phyloP scores from a whole-genome alignment of 2,888 invertebrate species.

The Copidosoma aretas region DNA sequence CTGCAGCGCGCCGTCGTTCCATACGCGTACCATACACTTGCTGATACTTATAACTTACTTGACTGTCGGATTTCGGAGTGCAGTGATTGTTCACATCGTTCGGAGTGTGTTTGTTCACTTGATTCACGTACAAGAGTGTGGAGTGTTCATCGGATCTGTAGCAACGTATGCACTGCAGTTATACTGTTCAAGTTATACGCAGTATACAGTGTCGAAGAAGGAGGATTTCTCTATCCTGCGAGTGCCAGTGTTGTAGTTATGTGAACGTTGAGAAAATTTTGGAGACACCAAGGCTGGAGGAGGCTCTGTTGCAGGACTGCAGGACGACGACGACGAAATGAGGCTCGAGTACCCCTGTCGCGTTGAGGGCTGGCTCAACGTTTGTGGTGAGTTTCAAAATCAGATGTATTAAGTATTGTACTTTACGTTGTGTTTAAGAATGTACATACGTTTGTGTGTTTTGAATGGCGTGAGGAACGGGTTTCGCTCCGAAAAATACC shows the following conservation, averaged over 20 bases:
- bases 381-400: constrained; percentile 64
- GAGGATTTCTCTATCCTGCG: not conserved
- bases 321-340: constrained; percentile 45
- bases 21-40: too few relatives aligned
- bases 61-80: too few relatives aligned
- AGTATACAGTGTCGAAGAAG: too few relatives aligned
- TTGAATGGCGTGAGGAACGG: not conserved
- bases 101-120: too few relatives aligned
- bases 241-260: not conserved
- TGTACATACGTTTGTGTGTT: not conserved
- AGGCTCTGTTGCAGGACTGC: not conserved
- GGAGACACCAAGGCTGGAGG: not conserved
- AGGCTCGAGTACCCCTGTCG: constrained; percentile 66
- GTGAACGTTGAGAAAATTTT: not conserved
- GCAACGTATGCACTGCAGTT: too few relatives aligned
- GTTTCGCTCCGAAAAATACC: not conserved
- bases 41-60: too few relatives aligned
- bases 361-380: constrained; percentile 69
- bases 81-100: too few relatives aligned
- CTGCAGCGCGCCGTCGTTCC: too few relatives aligned
- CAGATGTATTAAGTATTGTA: too few relatives aligned
- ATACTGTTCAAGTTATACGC: too few relatives aligned
- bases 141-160: too few relatives aligned
- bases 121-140: too few relatives aligned
- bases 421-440: not conserved